phyloP scores from a whole-genome alignment of 2,888 invertebrate species.

The Aleiodes leptofemur region DNA sequence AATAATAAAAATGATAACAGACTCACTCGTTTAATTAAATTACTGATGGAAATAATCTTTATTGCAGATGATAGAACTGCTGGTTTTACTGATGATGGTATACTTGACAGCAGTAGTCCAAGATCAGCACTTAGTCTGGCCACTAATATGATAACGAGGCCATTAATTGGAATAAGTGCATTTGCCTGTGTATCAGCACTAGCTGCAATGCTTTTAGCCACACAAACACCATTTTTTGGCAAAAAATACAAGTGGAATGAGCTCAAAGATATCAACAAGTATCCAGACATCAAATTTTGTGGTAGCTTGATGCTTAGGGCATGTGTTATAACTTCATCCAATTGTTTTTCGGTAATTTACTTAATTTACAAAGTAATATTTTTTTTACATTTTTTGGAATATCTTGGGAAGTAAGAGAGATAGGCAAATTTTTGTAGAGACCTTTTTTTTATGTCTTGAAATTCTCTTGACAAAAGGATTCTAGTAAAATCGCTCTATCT shows the following conservation, averaged over 20 bases:
- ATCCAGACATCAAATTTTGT: conserved; percentile 65
- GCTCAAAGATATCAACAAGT: conserved; percentile 60
- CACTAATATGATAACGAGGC: conserved; percentile 70
- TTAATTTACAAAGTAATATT: conserved; percentile 3
- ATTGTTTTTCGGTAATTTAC: conserved; percentile 70
- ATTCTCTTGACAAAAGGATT: too few relatives aligned
- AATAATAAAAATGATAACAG: conserved; percentile 52
- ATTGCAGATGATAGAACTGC: conserved; percentile 69
- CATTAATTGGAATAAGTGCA: conserved; percentile 70
- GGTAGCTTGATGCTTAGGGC: conserved; percentile 70
- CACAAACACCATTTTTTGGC: conserved; percentile 67
- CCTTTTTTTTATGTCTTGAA: too few relatives aligned
- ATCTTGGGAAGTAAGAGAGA: neutral
- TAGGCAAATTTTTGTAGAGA: too few relatives aligned
- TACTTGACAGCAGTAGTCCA: conserved; percentile 63
- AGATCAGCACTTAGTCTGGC: conserved; percentile 70
- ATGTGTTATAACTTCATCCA: conserved; percentile 71
- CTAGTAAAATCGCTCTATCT: too few relatives aligned
- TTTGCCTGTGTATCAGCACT: conserved; percentile 72
- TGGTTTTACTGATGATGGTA: conserved; percentile 69
- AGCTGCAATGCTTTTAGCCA: conserved; percentile 67
- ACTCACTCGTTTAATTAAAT: conserved; percentile 64
- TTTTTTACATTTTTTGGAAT: neutral
- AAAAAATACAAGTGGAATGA: conserved; percentile 63
- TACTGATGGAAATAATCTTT: too few relatives aligned